A percentile compares a stretch with the other conserved stretches of the same genome.
These are phyloP conservation scores for Lepetodrilus schrolli DNA, from an alignment of 2,888 invertebrate species.

Conservation along the genomic window DNA sequence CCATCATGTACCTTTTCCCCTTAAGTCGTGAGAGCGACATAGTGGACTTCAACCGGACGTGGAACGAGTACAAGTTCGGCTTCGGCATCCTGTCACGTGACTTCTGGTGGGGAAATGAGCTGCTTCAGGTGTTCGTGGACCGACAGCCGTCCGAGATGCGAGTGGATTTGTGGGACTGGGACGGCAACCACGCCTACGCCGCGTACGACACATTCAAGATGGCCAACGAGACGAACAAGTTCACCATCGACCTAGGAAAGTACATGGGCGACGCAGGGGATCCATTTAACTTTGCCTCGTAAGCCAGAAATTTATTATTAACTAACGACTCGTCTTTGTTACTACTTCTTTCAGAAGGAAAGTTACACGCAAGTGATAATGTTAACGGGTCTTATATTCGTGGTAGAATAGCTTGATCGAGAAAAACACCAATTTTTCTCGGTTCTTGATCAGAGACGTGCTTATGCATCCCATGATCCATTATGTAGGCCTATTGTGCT, in stretches of 20 bases:
- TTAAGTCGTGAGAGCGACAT: not conserved
- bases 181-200: constrained; percentile 37
- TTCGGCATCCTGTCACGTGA: constrained; percentile 33
- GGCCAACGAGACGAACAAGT: constrained; percentile 19
- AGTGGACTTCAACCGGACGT: constrained; percentile 30
- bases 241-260: constrained; percentile 28
- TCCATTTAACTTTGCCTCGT: constrained; percentile 34
- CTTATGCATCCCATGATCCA: no score
- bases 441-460: no score
- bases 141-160: constrained; percentile 18
- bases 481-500: no score
- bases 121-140: constrained; percentile 9
- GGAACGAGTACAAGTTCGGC: constrained; percentile 36
- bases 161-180: constrained; percentile 35
- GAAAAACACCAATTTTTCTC: no score
- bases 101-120: constrained; percentile 37
- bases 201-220: constrained; percentile 33
- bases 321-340: no score
- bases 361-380: no score
- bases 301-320: no score
- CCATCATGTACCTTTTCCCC: not conserved
- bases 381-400: no score
- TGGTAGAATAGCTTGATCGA: no score
- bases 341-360: no score
- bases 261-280: constrained; percentile 38